Evolutionary conservation across 2,888 invertebrate species (phyloP), one percentile per base, ranked within the genome.

Genomic region (Cryptops parisi): DNA sequence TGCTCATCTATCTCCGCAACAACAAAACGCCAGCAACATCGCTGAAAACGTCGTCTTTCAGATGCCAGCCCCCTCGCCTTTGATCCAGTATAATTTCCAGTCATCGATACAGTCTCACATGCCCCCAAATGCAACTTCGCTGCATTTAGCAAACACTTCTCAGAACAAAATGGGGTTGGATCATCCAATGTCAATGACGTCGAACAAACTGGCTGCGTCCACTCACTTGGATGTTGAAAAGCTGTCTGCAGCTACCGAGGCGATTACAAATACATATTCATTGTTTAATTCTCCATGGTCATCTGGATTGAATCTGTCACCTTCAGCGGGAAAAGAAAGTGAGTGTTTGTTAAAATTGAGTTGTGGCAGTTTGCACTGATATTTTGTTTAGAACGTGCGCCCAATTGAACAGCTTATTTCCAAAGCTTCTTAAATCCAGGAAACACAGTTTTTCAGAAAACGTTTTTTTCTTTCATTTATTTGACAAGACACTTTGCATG

Each of bases 241-340:
- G 5, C 9, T 17, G 9, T 12, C 43, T 15, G 19, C 22, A 24
- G 24, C 38, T 17, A 39, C 43, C 27, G 49, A 53, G n/a, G 53
- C 9, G 40, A 54, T 43, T 47, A 40, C 48, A 21, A 64, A 59
- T 55, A 63, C 64, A 17, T 65, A 65, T 56, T 65, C 66, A 19
- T 57, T 64, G 47, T 64, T 66, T 57, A 65, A 62, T 57, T 61
- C 61, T 5, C 58, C 62, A 9, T 58, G 60, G 62, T 58, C 60
- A n/a, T 55, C 57, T 43, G 56, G 58, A 25, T 43, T 57, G 9
- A 55, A 58, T 19, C 40, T 55, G 26, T 50, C 57, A 15, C 38
- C 55, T 6, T 22, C 44, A 22, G 48, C 54, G 2, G 53, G 50
- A 4, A 53, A 23, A n/a, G 53, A 54, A 25, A 46, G 52, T 56